Conservation (phyloP, 1,140 invertebrate genomes). For the Drosophila suzukii region DNA sequence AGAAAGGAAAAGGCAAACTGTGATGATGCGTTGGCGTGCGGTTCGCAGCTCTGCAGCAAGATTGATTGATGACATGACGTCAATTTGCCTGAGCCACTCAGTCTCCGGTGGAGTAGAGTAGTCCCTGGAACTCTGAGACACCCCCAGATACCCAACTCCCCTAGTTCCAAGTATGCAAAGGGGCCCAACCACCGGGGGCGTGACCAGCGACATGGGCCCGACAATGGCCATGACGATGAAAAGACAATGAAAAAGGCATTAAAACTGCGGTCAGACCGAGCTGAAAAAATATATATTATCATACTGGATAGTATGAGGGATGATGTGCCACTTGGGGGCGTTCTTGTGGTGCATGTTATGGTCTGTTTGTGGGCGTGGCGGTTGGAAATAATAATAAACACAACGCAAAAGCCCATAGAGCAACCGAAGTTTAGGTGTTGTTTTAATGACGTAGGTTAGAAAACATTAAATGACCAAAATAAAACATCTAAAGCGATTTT, state of each 20-base stretch:
- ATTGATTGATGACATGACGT: conserved; percentile 81
- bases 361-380: conserved; percentile 51
- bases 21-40: conserved; percentile 63
- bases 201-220: conserved; percentile 33
- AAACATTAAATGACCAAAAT: neutral
- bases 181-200: conserved; percentile 16
- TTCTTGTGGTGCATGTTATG: conserved; percentile 50
- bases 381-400: conserved; percentile 38
- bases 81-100: conserved; percentile 62
- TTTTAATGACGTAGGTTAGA: conserved; percentile 31
- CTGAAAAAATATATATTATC: conserved; percentile 35
- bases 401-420: conserved; percentile 5
- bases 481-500: neutral
- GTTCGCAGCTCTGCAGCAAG: conserved; percentile 57
- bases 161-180: conserved; percentile 50
- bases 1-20: conserved; percentile 26
- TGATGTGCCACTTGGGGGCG: conserved; percentile 37
- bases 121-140: neutral
- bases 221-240: conserved; percentile 46
- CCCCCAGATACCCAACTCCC: neutral
- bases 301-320: conserved; percentile 23
- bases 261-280: conserved; percentile 66
- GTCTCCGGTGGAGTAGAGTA: conserved; percentile 4
- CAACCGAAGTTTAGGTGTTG: conserved; percentile 27
- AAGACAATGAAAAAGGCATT: conserved; percentile 78